phyloP scores from a whole-genome alignment of 2,888 invertebrate species.

The Vesta saturnalis region DNA sequence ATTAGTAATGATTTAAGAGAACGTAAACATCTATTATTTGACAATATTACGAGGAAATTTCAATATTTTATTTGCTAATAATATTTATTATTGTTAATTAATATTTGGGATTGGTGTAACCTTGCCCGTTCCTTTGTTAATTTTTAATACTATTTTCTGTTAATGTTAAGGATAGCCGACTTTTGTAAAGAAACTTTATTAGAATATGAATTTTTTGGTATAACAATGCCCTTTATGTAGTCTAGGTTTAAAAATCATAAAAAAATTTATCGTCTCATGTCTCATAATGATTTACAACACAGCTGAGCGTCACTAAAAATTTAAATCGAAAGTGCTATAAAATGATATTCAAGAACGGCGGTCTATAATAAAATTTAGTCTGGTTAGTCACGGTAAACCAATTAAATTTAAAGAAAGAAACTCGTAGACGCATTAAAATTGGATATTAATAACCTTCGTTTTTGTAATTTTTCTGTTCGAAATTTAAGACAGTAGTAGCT shows the following conservation, averaged over 20 bases:
- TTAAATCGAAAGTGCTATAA: slow-evolving; percentile 59
- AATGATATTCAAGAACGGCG: slow-evolving; percentile 52
- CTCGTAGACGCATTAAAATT: background rate
- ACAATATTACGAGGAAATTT: too few species aligned
- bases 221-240: slow-evolving; percentile 10
- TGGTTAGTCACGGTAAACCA: slow-evolving; percentile 25
- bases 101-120: too few species aligned
- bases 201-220: background rate
- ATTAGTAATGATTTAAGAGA: too few species aligned
- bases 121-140: too few species aligned
- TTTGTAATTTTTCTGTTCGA: too few species aligned
- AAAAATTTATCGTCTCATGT: slow-evolving; percentile 41
- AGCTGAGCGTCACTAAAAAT: slow-evolving; percentile 55
- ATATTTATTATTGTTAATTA: too few species aligned
- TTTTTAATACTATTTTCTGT: background rate
- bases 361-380: slow-evolving; percentile 37
- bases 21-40: too few species aligned
- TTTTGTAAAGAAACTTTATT: background rate
- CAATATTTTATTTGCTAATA: too few species aligned
- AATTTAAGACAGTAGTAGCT: too few species aligned
- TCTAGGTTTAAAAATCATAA: slow-evolving; percentile 31
- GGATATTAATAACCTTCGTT: background rate
- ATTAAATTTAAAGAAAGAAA: slow-evolving; percentile 11
- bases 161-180: background rate
- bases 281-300: slow-evolving; percentile 55